Evolutionary conservation across 2,797 vertebrate species (phyloP), one percentile per base, ranked within the genome.

Genomic region (Fratercula arctica): DNA sequence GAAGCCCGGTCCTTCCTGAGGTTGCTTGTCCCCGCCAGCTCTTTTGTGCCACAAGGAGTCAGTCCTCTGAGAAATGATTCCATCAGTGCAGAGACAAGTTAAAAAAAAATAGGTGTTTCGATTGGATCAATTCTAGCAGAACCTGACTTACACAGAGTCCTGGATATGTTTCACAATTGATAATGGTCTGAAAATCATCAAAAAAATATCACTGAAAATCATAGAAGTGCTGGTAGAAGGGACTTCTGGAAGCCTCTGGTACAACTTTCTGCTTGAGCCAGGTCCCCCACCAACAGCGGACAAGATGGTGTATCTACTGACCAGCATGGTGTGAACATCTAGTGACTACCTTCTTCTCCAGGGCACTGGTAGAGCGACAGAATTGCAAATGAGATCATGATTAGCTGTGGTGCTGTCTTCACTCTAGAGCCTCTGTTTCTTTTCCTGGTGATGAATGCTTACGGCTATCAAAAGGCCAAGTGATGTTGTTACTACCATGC

Each of bases 341-440:
- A 24, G 43, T 12, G 81, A 59, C 28, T 41, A 25, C 45, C 39
- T 68, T 33, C 45, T 61, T 35, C 37, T 51, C 59, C 63, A 66
- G 29, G 29, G 35, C 51, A 25, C 17, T 9, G 37, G 24, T 1
- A 35, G 48, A 91, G 29, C 0, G 0, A 20, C 1, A 48, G 54
- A 68, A 19, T 7, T 68, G 23, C 70, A 43, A 81, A 75, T 20
- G 59, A 60, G 31, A 41, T 3, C 10, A 33, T 10, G 28, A 33
- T 57, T 46, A 37, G 26, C 26, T 12, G 15, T n/a, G 59, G 26
- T 60, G 39, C 56, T 68, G 19, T 8, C 61, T 78, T 84, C 35
- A n/a, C 31, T 37, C 48, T 3, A 9, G 31, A 73, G 41, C 20
- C 33, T 53, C 61, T 68, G 6, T 43, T 89, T 70, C 59, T 37